Percentiles rank a stretch among this genome's conserved stretches.
Conservation (phyloP, 2,888 invertebrate species). For the Dryomyza anilis region DNA sequence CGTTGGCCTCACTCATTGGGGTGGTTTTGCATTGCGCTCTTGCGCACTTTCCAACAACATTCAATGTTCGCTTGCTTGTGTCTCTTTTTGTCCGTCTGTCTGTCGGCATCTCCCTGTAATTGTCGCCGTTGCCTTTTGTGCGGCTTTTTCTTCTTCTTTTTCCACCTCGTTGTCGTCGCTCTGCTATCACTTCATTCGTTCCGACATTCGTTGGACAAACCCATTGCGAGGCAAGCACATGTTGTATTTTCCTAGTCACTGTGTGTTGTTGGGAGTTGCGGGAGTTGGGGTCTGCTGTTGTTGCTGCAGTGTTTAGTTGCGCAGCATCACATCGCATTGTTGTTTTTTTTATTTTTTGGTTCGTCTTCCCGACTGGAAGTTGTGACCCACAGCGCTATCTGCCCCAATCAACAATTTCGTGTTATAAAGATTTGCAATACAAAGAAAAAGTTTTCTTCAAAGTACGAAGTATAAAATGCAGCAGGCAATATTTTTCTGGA, state of each 20-base stretch:
- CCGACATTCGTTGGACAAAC: constrained; percentile 23
- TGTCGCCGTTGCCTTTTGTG: constrained; percentile 24
- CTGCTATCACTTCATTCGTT: constrained; percentile 21
- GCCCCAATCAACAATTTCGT: too few relatives aligned
- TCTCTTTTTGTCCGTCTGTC: background rate
- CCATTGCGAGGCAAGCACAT: constrained; percentile 27
- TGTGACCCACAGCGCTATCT: background rate
- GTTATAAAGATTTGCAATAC: too few relatives aligned
- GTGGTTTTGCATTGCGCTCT: constrained; percentile 35
- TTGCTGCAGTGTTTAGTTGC: too few relatives aligned
- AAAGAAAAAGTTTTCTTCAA: too few relatives aligned
- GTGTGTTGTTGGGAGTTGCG: constrained; percentile 1
- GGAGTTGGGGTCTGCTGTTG: too few relatives aligned
- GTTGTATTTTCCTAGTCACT: constrained; percentile 1
- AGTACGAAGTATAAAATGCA: too few relatives aligned
- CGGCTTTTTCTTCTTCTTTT: constrained; percentile 9
- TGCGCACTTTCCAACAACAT: constrained; percentile 41
- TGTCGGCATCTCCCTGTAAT: background rate
- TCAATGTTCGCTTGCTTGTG: constrained; percentile 1
- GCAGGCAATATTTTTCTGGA: too few relatives aligned
- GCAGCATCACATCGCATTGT: constrained; percentile 6
- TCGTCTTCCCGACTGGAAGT: constrained; percentile 7
- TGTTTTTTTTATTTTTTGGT: too few relatives aligned
- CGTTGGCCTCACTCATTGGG: too few relatives aligned
- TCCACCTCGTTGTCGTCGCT: too few relatives aligned